phyloP scores from a whole-genome alignment of 2,113 vertebrate species.

The Rynchops niger region DNA sequence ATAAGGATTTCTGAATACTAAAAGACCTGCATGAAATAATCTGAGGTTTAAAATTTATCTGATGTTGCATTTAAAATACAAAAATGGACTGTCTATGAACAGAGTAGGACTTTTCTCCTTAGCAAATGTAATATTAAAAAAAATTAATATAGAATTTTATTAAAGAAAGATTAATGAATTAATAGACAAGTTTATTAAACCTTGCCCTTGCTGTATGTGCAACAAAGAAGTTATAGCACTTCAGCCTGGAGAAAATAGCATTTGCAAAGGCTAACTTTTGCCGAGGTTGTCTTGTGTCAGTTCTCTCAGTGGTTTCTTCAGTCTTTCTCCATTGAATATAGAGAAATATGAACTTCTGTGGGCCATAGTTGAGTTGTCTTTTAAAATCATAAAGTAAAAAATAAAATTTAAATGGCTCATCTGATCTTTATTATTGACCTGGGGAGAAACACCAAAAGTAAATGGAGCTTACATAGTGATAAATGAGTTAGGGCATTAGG shows the following conservation, averaged over 20 bases:
- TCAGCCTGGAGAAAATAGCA: background rate
- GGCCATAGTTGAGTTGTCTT: background rate
- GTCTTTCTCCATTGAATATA: background rate
- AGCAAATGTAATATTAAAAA: background rate
- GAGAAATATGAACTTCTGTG: background rate
- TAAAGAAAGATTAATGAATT: background rate
- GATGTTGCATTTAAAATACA: background rate
- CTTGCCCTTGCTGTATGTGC: background rate
- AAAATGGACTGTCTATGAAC: background rate
- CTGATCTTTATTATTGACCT: background rate
- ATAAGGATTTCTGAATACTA: background rate
- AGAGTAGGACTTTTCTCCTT: background rate
- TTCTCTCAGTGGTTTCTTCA: background rate
- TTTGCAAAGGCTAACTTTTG: background rate
- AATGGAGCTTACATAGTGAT: background rate
- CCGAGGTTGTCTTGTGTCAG: background rate
- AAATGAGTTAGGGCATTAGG: background rate
- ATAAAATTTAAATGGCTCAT: background rate
- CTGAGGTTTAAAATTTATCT: background rate
- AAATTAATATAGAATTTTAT: background rate
- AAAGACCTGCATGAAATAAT: background rate
- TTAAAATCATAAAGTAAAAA: background rate
- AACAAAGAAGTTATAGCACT: background rate
- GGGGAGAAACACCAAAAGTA: background rate
- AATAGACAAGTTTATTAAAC: background rate